phyloP scores from a whole-genome alignment of 2,888 invertebrate genomes.

The Acholoe squamosa region DNA sequence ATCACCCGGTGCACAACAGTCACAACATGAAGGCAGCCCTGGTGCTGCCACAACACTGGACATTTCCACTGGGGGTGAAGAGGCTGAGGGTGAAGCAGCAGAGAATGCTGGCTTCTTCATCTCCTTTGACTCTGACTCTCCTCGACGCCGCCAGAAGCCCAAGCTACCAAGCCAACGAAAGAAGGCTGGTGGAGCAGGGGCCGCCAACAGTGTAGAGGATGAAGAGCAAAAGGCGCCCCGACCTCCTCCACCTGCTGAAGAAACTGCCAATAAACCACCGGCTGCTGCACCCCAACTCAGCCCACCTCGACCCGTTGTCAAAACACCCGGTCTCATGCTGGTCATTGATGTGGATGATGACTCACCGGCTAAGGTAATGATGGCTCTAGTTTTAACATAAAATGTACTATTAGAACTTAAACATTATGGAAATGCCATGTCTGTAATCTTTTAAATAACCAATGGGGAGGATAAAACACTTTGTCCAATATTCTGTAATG shows the following conservation, averaged over 20 bases:
- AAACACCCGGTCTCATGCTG: constrained; percentile 80
- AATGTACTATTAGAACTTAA: too few species aligned
- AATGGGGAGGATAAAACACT: too few species aligned
- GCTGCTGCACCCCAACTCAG: background rate
- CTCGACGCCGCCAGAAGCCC: constrained; percentile 90
- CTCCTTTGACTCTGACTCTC: constrained; percentile 92
- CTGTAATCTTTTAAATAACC: too few species aligned
- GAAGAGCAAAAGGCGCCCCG: constrained; percentile 16
- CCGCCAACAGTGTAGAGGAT: background rate
- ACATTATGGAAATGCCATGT: too few species aligned
- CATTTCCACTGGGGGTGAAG: background rate
- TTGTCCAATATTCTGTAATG: too few species aligned
- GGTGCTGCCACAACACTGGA: background rate
- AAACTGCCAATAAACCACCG: background rate
- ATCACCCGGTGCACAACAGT: background rate
- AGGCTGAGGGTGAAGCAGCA: constrained; percentile 25
- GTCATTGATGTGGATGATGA: constrained; percentile 88
- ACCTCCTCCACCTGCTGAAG: background rate
- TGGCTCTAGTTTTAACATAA: too few species aligned
- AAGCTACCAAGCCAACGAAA: constrained; percentile 69
- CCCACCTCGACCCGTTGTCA: constrained; percentile 54
- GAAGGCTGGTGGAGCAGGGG: constrained; percentile 63
- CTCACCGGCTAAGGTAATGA: background rate
- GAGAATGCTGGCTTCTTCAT: constrained; percentile 89
- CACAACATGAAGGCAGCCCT: background rate